These are phyloP conservation scores for Trididemnum clinides DNA, from an alignment of 23 tunicate genomes.

Conservation along the genomic window DNA sequence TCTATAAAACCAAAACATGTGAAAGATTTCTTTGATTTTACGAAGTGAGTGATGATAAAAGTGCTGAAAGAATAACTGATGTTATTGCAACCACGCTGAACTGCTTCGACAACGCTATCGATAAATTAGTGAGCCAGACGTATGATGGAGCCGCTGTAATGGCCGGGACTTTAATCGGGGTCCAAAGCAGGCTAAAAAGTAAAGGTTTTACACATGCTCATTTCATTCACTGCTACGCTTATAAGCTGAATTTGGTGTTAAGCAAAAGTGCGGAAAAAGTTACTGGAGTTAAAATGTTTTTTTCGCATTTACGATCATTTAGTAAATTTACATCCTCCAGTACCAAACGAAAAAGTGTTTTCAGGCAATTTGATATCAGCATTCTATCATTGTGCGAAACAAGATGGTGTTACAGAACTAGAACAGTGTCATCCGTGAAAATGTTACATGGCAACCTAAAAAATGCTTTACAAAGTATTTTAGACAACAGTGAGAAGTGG, in stretches of 20 bases:
- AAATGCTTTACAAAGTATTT: conserved; percentile 1
- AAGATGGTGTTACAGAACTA: conserved; percentile 16
- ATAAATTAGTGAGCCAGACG: no score
- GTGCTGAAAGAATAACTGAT: no score
- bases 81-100: no score
- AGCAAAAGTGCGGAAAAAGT: conserved; percentile 17
- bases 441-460: not conserved
- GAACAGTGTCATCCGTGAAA: no score
- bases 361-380: not conserved
- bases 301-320: conserved; percentile 10
- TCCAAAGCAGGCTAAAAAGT: no score
- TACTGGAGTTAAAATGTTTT: conserved; percentile 1
- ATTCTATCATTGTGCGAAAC: conserved; percentile 3
- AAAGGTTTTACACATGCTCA: no score
- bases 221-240: not conserved
- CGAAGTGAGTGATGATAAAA: no score
- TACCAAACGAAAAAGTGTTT: conserved; percentile 11
- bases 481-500: not conserved
- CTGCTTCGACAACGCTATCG: no score
- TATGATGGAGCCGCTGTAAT: not conserved
- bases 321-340: conserved; percentile 1
- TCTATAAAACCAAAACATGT: not conserved
- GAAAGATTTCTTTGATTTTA: no score
- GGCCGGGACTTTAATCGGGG: no score
- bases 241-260: conserved; percentile 10